Evolutionary conservation across 2,888 invertebrate species (phyloP), one percentile per base, ranked within the genome.

Genomic region (Masnerella sp.): DNA sequence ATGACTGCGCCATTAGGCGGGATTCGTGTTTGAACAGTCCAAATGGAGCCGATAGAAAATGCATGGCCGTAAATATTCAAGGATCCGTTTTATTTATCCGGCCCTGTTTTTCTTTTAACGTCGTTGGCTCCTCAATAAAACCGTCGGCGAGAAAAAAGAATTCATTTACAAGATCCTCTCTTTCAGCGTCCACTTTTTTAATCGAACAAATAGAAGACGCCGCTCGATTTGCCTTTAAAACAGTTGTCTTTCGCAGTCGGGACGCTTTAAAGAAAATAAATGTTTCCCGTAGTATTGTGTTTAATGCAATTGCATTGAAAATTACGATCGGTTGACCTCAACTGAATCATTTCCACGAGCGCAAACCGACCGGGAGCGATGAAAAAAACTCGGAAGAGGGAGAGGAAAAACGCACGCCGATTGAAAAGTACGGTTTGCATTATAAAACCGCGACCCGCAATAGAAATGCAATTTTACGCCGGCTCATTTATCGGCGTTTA

Each of bases 291-390:
- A 12, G 70, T 62, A 28, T 49, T 54, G 62, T 42, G 56, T 70
- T 69, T 62, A 69, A 51, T 38, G 69, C 69, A 62, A 62, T 69
- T 62, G 69, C 69, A 69, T 69, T 62, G 69, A 69, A 62, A 61
- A 69, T 54, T 69, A 56, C 61, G 54, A 69, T 69, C 69, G 30
- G 61, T 56, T 69, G 69, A 69, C 69, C 69, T 69, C 69, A 69
- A 69, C 54, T 69, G 70, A 70, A 70, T 70, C 70, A 70, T 70
- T 70, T 56, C 62, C 56, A 28, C 12, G 47, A 52, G 69, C 34
- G 69, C 28, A 45, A 42, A 49, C 30, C 17, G 58, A 58, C 34
- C 25, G 25, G 15, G 52, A 58, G 49, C 25, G 36, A 12, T 12
- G 15, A 56, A 42, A 11, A 56, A 42, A 56, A 20, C 15, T 5